These are phyloP conservation scores for Shargacucullia verbasci DNA, from an alignment of 2,888 invertebrate species.

Conservation along the genomic window DNA sequence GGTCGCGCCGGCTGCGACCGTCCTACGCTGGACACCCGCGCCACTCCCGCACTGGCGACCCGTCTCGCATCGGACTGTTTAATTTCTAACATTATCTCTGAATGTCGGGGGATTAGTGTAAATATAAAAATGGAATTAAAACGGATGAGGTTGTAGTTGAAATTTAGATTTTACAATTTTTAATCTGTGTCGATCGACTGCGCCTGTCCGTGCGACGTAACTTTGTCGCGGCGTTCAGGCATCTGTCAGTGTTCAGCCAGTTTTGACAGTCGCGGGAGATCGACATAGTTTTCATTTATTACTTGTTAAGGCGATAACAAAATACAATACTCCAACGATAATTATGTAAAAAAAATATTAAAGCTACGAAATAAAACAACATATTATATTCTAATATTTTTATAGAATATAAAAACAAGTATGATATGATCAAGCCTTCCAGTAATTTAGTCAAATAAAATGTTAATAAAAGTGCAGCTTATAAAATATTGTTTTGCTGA, in stretches of 20 bases:
- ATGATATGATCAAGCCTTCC: conserved; percentile 88
- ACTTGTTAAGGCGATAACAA: conserved; percentile 74
- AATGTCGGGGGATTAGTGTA: conserved; percentile 68
- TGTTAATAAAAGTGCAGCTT: conserved; percentile 78
- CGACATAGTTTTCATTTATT: conserved; percentile 66
- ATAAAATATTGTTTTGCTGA: conserved; percentile 80
- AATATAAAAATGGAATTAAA: conserved; percentile 64
- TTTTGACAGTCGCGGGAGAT: conserved; percentile 57
- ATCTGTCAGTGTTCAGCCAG: conserved; percentile 56
- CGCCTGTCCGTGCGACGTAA: conserved; percentile 62
- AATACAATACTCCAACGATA: conserved; percentile 84
- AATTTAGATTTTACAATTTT: conserved; percentile 67
- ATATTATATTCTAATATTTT: conserved; percentile 88
- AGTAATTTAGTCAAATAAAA: conserved; percentile 86
- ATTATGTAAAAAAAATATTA: conserved; percentile 80
- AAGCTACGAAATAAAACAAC: conserved; percentile 75
- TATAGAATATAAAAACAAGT: conserved; percentile 86
- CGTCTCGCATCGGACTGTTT: conserved; percentile 79
- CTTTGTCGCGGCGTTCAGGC: conserved; percentile 68
- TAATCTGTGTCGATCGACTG: conserved; percentile 66
- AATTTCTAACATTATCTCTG: conserved; percentile 56
- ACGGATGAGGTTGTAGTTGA: conserved; percentile 72
- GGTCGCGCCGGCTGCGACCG: conserved; percentile 49
- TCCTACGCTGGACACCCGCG: conserved; percentile 83
- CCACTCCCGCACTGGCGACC: conserved; percentile 86